These are phyloP conservation scores for Morpho achilles DNA, from an alignment of 2,888 invertebrate genomes.

Conservation along the genomic window DNA sequence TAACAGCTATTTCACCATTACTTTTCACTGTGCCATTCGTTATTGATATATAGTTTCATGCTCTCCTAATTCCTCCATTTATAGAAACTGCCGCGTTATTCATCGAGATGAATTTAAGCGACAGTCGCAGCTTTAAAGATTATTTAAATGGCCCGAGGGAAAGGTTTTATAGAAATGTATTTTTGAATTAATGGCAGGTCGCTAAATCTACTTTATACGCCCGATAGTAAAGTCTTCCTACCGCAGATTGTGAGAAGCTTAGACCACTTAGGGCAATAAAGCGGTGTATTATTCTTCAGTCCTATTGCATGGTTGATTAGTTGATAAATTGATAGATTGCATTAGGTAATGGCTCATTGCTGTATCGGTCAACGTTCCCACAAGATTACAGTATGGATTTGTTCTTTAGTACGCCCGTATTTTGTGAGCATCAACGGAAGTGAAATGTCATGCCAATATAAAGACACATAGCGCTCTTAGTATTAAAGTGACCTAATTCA, in stretches of 20 bases:
- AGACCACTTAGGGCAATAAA: slow-evolving; percentile 28
- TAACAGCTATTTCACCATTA: slow-evolving; percentile 6
- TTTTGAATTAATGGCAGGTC: slow-evolving; percentile 20
- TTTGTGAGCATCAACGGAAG: not conserved
- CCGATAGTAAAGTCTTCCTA: slow-evolving; percentile 10
- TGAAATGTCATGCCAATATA: not conserved
- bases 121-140: slow-evolving; percentile 18
- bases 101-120: slow-evolving; percentile 20
- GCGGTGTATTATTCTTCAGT: slow-evolving; percentile 29
- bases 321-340: slow-evolving; percentile 33
- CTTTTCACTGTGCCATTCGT: slow-evolving; percentile 5
- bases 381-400: slow-evolving; percentile 6
- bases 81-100: slow-evolving; percentile 13
- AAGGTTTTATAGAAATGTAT: slow-evolving; percentile 21
- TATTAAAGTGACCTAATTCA: too few species aligned
- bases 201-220: slow-evolving; percentile 22
- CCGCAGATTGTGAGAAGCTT: slow-evolving; percentile 13
- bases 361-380: slow-evolving; percentile 19
- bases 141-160: slow-evolving; percentile 21
- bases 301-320: slow-evolving; percentile 28
- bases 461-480: too few species aligned
- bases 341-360: slow-evolving; percentile 20
- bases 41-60: slow-evolving; percentile 14
- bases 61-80: slow-evolving; percentile 12
- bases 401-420: not conserved